These are phyloP conservation scores for Synergus gifuensis DNA, from an alignment of 2,888 invertebrate genomes.

Conservation along the genomic window DNA sequence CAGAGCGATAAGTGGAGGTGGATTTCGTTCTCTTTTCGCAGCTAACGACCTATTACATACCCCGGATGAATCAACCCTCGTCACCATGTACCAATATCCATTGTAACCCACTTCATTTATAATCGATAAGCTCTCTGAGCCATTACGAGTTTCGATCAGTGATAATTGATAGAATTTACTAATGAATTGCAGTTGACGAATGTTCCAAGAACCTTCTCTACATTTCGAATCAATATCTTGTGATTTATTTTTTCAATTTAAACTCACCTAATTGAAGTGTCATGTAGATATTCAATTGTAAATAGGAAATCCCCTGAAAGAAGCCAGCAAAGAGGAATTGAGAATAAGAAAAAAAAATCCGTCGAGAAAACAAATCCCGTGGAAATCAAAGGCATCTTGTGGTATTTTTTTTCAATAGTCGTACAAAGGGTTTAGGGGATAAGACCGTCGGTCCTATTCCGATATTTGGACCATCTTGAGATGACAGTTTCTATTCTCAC, in stretches of 20 bases:
- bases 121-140: conserved; percentile 64
- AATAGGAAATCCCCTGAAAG: conserved; percentile 6
- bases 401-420: conserved; percentile 69
- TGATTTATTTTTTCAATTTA: background rate
- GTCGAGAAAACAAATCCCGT: conserved; percentile 47
- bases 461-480: conserved; percentile 46
- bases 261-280: background rate
- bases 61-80: conserved; percentile 46
- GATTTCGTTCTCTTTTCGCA: conserved; percentile 57
- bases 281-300: background rate
- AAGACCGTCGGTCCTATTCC: conserved; percentile 55
- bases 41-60: conserved; percentile 64
- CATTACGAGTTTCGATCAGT: conserved; percentile 56
- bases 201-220: background rate
- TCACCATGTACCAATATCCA: conserved; percentile 54
- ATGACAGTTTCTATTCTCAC: conserved; percentile 56
- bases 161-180: conserved; percentile 62
- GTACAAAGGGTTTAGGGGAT: conserved; percentile 70
- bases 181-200: conserved; percentile 51
- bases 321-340: conserved; percentile 45
- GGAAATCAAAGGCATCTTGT: conserved; percentile 68
- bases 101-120: conserved; percentile 63
- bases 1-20: conserved; percentile 5
- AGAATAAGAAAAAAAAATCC: conserved; percentile 50
- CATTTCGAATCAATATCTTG: background rate